Base-by-base conservation (phyloP, 2,888 invertebrate species). In the Glaucopsyche alexis region DNA sequence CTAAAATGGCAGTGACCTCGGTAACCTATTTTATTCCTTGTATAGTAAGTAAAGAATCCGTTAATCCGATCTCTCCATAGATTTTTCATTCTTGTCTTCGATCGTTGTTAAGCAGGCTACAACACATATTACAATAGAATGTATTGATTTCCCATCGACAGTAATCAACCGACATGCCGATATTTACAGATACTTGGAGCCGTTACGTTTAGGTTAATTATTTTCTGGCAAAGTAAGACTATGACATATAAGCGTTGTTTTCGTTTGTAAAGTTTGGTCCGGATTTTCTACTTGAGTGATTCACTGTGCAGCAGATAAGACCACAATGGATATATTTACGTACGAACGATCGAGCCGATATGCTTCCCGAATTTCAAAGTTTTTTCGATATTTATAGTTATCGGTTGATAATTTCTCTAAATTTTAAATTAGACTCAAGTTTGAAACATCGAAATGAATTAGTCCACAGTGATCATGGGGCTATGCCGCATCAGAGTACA, bases 81-180 rank as follows among this genome's bases (percentile, higher is more conserved):
- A 87, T 87, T 90, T 86, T 90, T 88, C 87, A 83, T 89, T 75
- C 78, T 80, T 80, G 88, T 84, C 83, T 86, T 77, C 72, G 76
- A 72, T 76, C 72, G 85, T 81, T 83, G 84, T 90, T 87, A 89
- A 82, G 90, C 92, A 91, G 91, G 91, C 92, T 91, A 89, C 84
- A 85, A 89, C 92, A 92, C 91, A 91, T 85, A 89, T 92, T 91
- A 92, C 92, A 93, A 92, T 93, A 93, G 91, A 84, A 88, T 84
- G 85, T 89, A 91, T 92, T 92, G 84, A 87, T 89, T 93, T 93
- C 85, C 88, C 88, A 90, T 85, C 89, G 85, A 90, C 88, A 89
- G 84, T 87, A 85, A 86, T 87, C 85, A 88, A 91, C 87, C 87
- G 89, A 92, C 87, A 89, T 89, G 87, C 92, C 91, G 91, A 89